Conservation (phyloP, 1,140 invertebrate species). For the Hycleus cichorii region DNA sequence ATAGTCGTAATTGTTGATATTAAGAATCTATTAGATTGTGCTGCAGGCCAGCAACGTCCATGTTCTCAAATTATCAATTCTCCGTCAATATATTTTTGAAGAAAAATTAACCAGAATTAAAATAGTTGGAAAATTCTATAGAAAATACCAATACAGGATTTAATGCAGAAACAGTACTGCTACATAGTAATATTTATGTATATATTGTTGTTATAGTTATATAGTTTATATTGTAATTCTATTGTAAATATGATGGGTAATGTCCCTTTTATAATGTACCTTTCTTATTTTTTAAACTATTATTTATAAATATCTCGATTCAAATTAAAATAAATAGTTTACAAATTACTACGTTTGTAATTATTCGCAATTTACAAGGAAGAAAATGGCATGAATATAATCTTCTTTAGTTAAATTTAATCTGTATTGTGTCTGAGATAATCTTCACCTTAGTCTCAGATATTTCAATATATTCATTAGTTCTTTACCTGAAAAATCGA, state of each 20-base stretch:
- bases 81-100: conserved; percentile 15
- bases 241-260: conserved; percentile 31
- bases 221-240: conserved; percentile 40
- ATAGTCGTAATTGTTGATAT: not conserved
- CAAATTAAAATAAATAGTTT: not conserved
- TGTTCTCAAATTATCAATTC: conserved; percentile 20
- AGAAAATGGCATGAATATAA: too few relatives aligned
- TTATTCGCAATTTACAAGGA: too few relatives aligned
- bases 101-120: too few relatives aligned
- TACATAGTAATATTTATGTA: conserved; percentile 17
- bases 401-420: too few relatives aligned
- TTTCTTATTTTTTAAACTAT: conserved; percentile 7
- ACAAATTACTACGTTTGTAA: not conserved
- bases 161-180: conserved; percentile 24
- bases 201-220: conserved; percentile 41
- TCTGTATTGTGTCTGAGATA: too few relatives aligned
- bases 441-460: too few relatives aligned
- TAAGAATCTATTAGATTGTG: not conserved
- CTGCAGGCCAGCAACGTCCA: conserved; percentile 32
- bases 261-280: conserved; percentile 19
- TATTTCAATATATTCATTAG: too few relatives aligned
- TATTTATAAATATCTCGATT: conserved; percentile 3
- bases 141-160: not conserved
- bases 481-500: too few relatives aligned
- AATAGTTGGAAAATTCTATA: too few relatives aligned